phyloP scores from a whole-genome alignment of 2,888 invertebrate species.

The Xestoiulus laeticollis region DNA sequence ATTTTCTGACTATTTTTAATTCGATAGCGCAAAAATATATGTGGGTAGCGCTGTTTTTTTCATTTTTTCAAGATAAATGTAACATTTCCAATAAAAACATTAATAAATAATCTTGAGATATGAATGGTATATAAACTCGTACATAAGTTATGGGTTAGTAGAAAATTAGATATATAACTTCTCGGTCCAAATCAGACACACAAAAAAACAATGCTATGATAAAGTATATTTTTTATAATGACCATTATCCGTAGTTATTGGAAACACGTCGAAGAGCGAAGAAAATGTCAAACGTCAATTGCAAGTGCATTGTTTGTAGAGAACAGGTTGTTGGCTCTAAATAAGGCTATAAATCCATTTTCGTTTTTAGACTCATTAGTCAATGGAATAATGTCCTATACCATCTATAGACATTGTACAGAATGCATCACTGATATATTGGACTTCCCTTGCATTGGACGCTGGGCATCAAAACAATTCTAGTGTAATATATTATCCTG shows the following conservation, averaged over 20 bases:
- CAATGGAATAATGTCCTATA: not conserved
- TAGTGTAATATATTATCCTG: too few species aligned
- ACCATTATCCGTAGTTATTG: constrained; percentile 28
- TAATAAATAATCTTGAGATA: not conserved
- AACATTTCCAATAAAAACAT: not conserved
- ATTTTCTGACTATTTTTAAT: not conserved
- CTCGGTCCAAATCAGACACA: not conserved
- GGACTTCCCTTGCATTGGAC: too few species aligned
- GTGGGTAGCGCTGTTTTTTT: too few species aligned
- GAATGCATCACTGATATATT: not conserved
- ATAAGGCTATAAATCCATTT: not conserved
- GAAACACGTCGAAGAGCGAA: not conserved
- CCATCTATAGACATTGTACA: not conserved
- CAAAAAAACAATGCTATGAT: not conserved
- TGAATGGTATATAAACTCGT: not conserved
- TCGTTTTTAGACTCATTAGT: not conserved
- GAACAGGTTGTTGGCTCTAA: not conserved
- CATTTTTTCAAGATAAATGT: not conserved
- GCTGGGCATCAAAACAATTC: not conserved
- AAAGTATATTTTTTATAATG: constrained; percentile 8
- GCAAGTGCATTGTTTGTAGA: not conserved
- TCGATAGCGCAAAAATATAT: too few species aligned
- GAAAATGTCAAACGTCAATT: constrained; percentile 9
- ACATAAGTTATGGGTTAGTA: not conserved
- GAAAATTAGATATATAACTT: not conserved